Evolutionary conservation across 2,797 vertebrate species (phyloP).

Genomic region (Intellagama lesueurii): DNA sequence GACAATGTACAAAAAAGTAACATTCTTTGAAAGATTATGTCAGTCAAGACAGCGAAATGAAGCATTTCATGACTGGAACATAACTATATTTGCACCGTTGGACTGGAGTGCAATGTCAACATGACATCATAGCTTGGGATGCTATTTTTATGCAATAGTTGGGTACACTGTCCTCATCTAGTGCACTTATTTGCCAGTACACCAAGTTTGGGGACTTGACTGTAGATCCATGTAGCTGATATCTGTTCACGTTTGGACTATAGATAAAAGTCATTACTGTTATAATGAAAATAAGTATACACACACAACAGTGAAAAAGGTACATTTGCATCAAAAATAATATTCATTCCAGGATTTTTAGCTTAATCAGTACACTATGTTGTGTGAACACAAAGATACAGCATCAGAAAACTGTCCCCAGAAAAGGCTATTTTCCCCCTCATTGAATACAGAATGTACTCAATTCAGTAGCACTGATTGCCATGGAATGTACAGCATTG

Average conservation of each 20-base stretch:
- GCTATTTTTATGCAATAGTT: not conserved
- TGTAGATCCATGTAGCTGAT: conserved; percentile 2
- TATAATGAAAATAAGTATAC: conserved; percentile 57
- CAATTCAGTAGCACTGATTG: conserved; percentile 29
- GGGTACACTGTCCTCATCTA: not conserved
- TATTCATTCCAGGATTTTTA: conserved; percentile 28
- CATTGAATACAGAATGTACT: conserved; percentile 14
- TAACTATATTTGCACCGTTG: conserved; percentile 37
- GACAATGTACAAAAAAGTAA: conserved; percentile 74
- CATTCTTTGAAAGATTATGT: conserved; percentile 67
- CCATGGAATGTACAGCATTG: conserved; percentile 5
- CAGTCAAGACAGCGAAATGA: conserved; percentile 74
- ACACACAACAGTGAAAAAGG: conserved; percentile 21
- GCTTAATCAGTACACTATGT: conserved; percentile 50
- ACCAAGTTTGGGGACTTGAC: conserved; percentile 6
- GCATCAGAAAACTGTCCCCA: conserved; percentile 26
- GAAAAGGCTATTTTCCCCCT: not conserved
- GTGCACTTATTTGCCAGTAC: conserved; percentile 11
- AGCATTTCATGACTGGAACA: conserved; percentile 63
- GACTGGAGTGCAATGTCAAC: conserved; percentile 51
- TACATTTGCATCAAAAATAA: conserved; percentile 54
- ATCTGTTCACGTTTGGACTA: conserved; percentile 32
- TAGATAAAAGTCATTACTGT: conserved; percentile 31
- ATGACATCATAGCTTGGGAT: conserved; percentile 5
- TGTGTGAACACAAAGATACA: conserved; percentile 60